These are phyloP conservation scores for Subacronicta megacephala DNA, from an alignment of 2,888 invertebrate genomes.

Conservation along the genomic window DNA sequence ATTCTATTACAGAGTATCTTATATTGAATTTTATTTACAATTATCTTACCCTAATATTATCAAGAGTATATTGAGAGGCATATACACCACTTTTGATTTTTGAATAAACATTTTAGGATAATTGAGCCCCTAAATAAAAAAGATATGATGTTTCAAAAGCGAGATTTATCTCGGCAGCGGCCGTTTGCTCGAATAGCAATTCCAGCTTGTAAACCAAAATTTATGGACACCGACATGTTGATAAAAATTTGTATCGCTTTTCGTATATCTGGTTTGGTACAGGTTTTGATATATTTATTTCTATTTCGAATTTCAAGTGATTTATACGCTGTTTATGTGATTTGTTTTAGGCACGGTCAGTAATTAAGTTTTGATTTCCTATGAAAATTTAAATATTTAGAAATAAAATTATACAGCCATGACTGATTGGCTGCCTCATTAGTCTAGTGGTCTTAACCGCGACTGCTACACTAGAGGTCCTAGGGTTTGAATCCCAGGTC, in stretches of 20 bases:
- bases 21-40: not conserved
- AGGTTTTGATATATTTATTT: slow-evolving; percentile 31
- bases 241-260: slow-evolving; percentile 83
- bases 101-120: not conserved
- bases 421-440: too few species aligned
- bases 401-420: not conserved
- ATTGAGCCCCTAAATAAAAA: slow-evolving; percentile 52
- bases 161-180: slow-evolving; percentile 71
- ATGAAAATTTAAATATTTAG: too few species aligned
- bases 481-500: too few species aligned
- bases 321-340: too few species aligned
- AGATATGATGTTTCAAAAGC: slow-evolving; percentile 59
- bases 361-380: too few species aligned
- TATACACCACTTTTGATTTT: not conserved
- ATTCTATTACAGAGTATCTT: not conserved
- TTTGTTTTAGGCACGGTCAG: too few species aligned
- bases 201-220: slow-evolving; percentile 81
- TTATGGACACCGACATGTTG: slow-evolving; percentile 79
- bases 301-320: too few species aligned
- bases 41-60: not conserved
- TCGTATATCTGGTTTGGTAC: slow-evolving; percentile 63
- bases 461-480: too few species aligned
- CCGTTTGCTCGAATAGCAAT: slow-evolving; percentile 73
- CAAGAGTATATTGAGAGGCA: not conserved
- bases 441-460: too few species aligned